phyloP scores from a whole-genome alignment of 1,140 invertebrate species.

The Diorhabda sublineata region DNA sequence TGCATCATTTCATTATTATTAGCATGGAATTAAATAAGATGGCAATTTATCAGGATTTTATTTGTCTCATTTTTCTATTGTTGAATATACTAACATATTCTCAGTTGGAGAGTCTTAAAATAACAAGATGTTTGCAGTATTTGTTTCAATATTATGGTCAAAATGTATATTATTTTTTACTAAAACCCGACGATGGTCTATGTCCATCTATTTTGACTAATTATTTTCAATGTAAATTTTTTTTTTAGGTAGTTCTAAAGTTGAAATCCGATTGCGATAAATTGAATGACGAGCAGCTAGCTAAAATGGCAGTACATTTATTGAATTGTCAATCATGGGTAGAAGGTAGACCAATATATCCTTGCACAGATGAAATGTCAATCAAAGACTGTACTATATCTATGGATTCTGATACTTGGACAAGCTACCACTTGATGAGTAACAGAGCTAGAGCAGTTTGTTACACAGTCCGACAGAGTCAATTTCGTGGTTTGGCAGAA shows the following conservation, averaged over 20 bases:
- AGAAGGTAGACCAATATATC: slow-evolving; percentile 58
- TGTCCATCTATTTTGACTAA: no score
- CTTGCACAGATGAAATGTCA: slow-evolving; percentile 62
- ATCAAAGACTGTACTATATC: slow-evolving; percentile 57
- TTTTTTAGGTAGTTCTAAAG: slow-evolving; percentile 56
- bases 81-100: no score
- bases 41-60: no score
- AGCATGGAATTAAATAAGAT: no score
- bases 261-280: slow-evolving; percentile 55
- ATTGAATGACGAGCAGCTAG: slow-evolving; percentile 63
- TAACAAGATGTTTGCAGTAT: not conserved
- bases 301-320: slow-evolving; percentile 64
- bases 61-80: no score
- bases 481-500: slow-evolving; percentile 64
- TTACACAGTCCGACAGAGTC: slow-evolving; percentile 59
- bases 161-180: no score
- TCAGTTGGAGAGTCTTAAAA: no score
- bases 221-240: not conserved
- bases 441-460: slow-evolving; percentile 67
- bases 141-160: no score
- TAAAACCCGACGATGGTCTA: no score
- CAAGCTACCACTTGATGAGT: slow-evolving; percentile 66
- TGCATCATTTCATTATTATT: no score
- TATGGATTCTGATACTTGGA: slow-evolving; percentile 69
- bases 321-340: slow-evolving; percentile 65